Evolutionary conservation across 2,888 invertebrate genomes (phyloP).

Genomic region (Galeopsomyia nigrocyanea): DNA sequence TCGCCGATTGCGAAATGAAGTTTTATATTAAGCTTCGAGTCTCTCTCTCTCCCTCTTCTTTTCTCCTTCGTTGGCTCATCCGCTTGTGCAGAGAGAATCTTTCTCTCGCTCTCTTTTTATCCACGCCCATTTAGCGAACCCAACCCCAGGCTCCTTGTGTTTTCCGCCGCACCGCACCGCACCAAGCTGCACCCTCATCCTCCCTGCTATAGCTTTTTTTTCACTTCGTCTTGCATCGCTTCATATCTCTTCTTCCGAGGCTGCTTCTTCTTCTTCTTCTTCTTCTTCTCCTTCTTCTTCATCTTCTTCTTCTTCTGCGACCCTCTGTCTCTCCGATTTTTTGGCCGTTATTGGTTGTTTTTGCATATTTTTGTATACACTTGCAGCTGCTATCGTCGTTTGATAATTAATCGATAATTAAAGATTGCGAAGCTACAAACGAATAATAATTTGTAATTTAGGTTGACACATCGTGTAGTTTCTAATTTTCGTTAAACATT

Average conservation of each 20-base stretch:
- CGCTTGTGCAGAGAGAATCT: neutral
- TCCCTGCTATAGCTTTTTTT: conserved; percentile 22
- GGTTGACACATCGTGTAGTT: too few species aligned
- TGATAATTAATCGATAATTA: too few species aligned
- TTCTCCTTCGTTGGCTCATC: conserved; percentile 14
- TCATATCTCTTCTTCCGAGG: conserved; percentile 6
- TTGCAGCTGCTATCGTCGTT: too few species aligned
- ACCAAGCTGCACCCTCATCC: conserved; percentile 16
- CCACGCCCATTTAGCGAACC: conserved; percentile 52
- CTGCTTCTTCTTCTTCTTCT: conserved; percentile 11
- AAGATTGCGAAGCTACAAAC: too few species aligned
- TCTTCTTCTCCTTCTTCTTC: conserved; percentile 1
- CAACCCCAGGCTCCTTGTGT: conserved; percentile 51
- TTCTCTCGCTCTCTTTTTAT: conserved; percentile 47
- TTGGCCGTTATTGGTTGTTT: too few species aligned
- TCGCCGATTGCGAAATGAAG: conserved; percentile 68
- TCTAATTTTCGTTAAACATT: too few species aligned
- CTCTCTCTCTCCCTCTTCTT: conserved; percentile 28
- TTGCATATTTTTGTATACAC: too few species aligned
- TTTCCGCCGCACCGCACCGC: conserved; percentile 27
- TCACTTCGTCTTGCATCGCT: conserved; percentile 24
- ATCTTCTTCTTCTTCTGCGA: neutral
- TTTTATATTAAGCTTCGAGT: conserved; percentile 67
- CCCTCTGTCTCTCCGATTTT: too few species aligned
- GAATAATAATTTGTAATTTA: too few species aligned